Evolutionary conservation across 2,797 vertebrate species (phyloP).

Genomic region (Propithecus deckenii): DNA sequence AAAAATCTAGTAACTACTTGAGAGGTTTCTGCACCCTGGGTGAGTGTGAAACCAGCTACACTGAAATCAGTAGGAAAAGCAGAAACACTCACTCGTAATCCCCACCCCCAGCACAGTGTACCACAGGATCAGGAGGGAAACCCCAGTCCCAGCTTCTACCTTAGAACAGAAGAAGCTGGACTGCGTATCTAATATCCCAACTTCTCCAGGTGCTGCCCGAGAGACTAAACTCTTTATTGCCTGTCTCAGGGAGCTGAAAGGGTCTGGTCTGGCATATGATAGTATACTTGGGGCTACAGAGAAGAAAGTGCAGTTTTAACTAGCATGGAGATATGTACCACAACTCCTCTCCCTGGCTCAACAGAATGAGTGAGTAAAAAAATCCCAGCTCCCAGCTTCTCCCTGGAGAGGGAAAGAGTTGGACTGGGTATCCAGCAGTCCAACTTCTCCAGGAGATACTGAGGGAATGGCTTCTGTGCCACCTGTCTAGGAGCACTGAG

Average conservation of each 20-base stretch:
- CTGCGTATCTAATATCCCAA: not conserved
- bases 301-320: not conserved
- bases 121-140: not conserved
- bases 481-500: not conserved
- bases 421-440: not conserved
- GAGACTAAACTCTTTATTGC: not conserved
- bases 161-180: not conserved
- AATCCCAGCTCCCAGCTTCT: not conserved
- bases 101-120: not conserved
- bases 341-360: not conserved
- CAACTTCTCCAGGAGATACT: not conserved
- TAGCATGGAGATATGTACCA: not conserved
- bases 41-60: not conserved
- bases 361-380: not conserved
- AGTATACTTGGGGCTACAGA: not conserved
- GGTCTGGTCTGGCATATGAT: not conserved
- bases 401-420: not conserved
- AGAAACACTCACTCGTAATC: not conserved
- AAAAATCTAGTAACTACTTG: not conserved
- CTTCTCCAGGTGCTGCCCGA: not conserved
- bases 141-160: not conserved
- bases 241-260: not conserved
- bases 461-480: not conserved
- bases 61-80: not conserved
- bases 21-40: not conserved